phyloP scores from a whole-genome alignment of 2,113 vertebrate species.

The Donacobius atricapilla region DNA sequence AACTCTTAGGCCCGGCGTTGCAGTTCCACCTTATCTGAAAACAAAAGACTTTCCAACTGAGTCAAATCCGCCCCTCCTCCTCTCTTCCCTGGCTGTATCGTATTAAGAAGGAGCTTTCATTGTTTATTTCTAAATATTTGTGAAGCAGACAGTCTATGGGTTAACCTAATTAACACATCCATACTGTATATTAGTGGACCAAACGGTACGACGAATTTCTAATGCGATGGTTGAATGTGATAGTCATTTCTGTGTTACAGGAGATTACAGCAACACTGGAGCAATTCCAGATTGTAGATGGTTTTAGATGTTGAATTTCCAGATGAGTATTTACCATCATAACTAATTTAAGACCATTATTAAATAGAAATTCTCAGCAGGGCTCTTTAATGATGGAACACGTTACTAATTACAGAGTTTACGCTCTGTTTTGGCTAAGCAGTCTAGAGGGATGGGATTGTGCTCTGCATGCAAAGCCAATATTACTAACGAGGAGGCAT shows the following conservation, averaged over 20 bases:
- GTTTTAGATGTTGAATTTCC: slow-evolving; percentile 75
- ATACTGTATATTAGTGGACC: slow-evolving; percentile 64
- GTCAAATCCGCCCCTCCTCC: neutral
- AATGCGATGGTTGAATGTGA: slow-evolving; percentile 61
- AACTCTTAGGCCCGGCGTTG: neutral
- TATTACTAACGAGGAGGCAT: slow-evolving; percentile 62
- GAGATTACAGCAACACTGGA: slow-evolving; percentile 74
- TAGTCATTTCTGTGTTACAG: slow-evolving; percentile 69
- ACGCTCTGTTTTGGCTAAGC: slow-evolving; percentile 70
- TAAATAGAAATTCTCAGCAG: slow-evolving; percentile 78
- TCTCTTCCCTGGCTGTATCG: neutral
- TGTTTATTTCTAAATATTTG: slow-evolving; percentile 75
- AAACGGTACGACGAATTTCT: slow-evolving; percentile 49
- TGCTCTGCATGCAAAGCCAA: slow-evolving; percentile 68
- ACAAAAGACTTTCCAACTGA: slow-evolving; percentile 45
- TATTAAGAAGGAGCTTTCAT: slow-evolving; percentile 29
- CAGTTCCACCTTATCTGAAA: slow-evolving; percentile 26
- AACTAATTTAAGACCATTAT: slow-evolving; percentile 79
- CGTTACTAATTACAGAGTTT: slow-evolving; percentile 73
- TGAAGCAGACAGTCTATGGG: slow-evolving; percentile 66
- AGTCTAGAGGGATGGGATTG: slow-evolving; percentile 54
- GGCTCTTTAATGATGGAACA: slow-evolving; percentile 71
- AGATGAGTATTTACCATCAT: slow-evolving; percentile 78
- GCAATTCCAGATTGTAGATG: slow-evolving; percentile 68
- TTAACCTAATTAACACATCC: slow-evolving; percentile 74